Percentiles rank a stretch among this genome's conserved stretches.
Conservation (phyloP, 2,888 invertebrate genomes). For the Nycteola revayana region DNA sequence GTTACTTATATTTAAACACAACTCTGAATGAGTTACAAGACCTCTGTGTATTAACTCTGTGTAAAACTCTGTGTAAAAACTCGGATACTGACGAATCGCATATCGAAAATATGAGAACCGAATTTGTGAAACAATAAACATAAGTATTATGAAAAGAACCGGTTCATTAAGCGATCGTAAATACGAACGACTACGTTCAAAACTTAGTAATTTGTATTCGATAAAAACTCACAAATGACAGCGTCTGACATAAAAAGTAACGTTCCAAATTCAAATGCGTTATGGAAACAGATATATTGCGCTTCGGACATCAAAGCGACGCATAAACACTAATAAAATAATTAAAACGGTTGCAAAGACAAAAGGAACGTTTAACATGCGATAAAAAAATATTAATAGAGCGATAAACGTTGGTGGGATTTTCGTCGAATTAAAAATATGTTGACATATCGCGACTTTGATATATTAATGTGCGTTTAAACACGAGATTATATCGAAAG, state of each 20-base stretch:
- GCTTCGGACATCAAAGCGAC: slow-evolving; percentile 46
- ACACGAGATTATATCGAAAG: slow-evolving; percentile 62
- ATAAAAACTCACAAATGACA: slow-evolving; percentile 38
- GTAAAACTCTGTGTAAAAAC: no score
- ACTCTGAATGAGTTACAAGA: no score
- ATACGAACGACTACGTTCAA: slow-evolving; percentile 25
- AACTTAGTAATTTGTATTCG: slow-evolving; percentile 29
- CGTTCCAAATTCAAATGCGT: slow-evolving; percentile 31
- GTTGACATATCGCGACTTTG: slow-evolving; percentile 33
- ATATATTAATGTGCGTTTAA: slow-evolving; percentile 68
- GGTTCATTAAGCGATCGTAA: slow-evolving; percentile 45
- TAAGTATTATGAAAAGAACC: slow-evolving; percentile 42
- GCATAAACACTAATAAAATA: slow-evolving; percentile 47
- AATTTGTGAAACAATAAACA: slow-evolving; percentile 57
- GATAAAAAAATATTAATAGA: slow-evolving; percentile 73
- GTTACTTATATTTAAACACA: no score
- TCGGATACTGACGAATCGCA: slow-evolving; percentile 36
- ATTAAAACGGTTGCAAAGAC: slow-evolving; percentile 64
- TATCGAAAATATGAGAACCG: slow-evolving; percentile 41
- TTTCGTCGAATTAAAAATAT: slow-evolving; percentile 46
- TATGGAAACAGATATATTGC: slow-evolving; percentile 35
- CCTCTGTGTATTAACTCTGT: no score
- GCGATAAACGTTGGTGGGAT: slow-evolving; percentile 55
- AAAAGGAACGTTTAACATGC: slow-evolving; percentile 67
- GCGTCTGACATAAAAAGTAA: slow-evolving; percentile 35